phyloP scores from a whole-genome alignment of 2,113 vertebrate species.

The Macrotus californicus region DNA sequence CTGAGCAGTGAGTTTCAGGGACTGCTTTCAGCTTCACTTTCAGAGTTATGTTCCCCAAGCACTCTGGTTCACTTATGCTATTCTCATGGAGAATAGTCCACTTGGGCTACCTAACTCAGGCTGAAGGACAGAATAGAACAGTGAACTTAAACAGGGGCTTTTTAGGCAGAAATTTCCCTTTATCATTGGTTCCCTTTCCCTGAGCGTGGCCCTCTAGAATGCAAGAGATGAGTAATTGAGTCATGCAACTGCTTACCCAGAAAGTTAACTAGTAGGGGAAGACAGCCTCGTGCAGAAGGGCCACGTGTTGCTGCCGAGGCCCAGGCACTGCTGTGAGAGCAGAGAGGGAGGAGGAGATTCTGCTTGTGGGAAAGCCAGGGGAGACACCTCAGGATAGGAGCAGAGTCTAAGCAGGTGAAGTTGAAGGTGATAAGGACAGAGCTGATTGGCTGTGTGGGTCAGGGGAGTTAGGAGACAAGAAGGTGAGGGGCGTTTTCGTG shows the following conservation, averaged over 20 bases:
- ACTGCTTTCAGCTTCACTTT: background rate
- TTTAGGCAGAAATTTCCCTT: constrained; percentile 10
- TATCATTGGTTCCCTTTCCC: background rate
- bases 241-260: background rate
- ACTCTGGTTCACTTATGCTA: background rate
- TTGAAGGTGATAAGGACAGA: background rate
- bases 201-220: background rate
- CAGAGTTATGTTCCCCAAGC: background rate
- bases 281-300: background rate
- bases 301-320: background rate
- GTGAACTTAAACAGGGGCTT: background rate
- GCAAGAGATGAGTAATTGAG: background rate
- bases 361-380: background rate
- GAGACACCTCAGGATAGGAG: background rate
- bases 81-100: background rate
- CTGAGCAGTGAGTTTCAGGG: background rate
- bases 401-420: background rate
- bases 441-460: background rate
- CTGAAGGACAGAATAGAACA: background rate
- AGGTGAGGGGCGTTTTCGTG: background rate
- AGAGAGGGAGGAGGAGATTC: background rate
- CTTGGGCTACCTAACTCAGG: background rate
- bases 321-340: background rate
- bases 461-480: background rate
- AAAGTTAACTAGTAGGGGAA: background rate